Evolutionary conservation across 2,797 vertebrate genomes (phyloP).

Genomic region (Sebastes minor): DNA sequence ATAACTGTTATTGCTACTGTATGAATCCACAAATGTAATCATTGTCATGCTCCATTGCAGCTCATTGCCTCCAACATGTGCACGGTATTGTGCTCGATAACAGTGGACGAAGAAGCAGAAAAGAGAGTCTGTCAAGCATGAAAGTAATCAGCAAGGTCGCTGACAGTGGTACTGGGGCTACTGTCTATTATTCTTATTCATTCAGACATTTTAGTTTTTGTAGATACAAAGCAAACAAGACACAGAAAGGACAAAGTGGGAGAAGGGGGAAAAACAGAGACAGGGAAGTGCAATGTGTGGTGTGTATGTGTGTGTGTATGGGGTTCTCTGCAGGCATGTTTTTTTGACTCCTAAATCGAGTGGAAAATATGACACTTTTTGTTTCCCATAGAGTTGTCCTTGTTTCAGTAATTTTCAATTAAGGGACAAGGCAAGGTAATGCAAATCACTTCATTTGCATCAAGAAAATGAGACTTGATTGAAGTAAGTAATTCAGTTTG

Average conservation of each 20-base stretch:
- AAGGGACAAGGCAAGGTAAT: slow-evolving; percentile 10
- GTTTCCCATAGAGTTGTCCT: slow-evolving; percentile 25
- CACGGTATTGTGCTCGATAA: slow-evolving; percentile 19
- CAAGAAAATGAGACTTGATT: slow-evolving; percentile 35
- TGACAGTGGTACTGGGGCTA: slow-evolving; percentile 42
- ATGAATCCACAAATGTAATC: slow-evolving; percentile 51
- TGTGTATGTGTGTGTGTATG: background rate
- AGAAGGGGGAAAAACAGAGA: background rate
- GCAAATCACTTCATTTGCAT: slow-evolving; percentile 32
- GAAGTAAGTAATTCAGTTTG: slow-evolving; percentile 29
- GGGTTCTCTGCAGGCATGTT: background rate
- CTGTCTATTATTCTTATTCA: slow-evolving; percentile 60
- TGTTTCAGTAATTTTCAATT: slow-evolving; percentile 53
- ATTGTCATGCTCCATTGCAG: background rate
- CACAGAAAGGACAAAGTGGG: slow-evolving; percentile 31
- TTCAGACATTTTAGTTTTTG: slow-evolving; percentile 46
- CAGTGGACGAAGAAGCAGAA: slow-evolving; percentile 22
- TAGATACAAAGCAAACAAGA: slow-evolving; percentile 55
- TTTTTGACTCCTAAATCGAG: slow-evolving; percentile 14
- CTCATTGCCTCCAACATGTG: slow-evolving; percentile 21
- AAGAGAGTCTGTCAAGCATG: slow-evolving; percentile 52
- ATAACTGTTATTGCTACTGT: slow-evolving; percentile 17
- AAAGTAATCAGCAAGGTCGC: slow-evolving; percentile 66
- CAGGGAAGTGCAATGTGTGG: background rate
- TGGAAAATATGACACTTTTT: slow-evolving; percentile 23